These are phyloP conservation scores for Sebastes iracundus DNA, from an alignment of 2,797 vertebrate species.

Conservation along the genomic window DNA sequence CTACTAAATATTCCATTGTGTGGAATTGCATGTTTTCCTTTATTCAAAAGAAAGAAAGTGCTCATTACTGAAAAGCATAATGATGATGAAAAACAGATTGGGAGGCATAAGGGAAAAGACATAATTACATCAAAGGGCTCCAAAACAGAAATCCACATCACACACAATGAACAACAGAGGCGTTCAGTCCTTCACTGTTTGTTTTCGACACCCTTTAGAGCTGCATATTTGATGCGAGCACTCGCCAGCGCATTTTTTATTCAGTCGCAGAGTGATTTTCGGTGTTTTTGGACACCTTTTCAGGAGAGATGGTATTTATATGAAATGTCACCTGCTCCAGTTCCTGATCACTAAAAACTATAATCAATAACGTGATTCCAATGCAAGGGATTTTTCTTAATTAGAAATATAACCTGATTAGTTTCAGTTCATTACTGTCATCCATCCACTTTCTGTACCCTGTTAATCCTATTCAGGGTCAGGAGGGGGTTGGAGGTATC, in stretches of 20 bases:
- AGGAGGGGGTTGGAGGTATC: neutral
- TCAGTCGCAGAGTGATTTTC: conserved; percentile 29
- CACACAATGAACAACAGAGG: conserved; percentile 25
- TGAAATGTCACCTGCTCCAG: conserved; percentile 11
- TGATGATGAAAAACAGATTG: conserved; percentile 69
- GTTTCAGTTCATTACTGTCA: neutral
- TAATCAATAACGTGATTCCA: neutral
- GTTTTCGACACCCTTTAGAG: conserved; percentile 24
- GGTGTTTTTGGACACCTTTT: conserved; percentile 9
- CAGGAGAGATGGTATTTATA: neutral
- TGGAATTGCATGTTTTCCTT: conserved; percentile 62
- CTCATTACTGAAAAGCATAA: conserved; percentile 76
- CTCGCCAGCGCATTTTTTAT: conserved; percentile 20
- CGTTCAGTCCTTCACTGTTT: conserved; percentile 38
- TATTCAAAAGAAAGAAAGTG: conserved; percentile 64
- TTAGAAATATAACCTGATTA: conserved; percentile 1
- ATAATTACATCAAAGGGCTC: conserved; percentile 71
- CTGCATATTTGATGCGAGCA: conserved; percentile 32
- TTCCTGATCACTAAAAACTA: neutral
- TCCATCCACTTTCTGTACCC: neutral
- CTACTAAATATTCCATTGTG: conserved; percentile 72
- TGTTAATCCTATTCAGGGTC: neutral
- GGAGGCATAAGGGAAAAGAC: conserved; percentile 66
- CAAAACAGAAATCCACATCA: conserved; percentile 45
- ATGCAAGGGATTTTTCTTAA: neutral